Evolutionary conservation across 2,888 invertebrate genomes (phyloP).

Genomic region (Crepidodera aurea): DNA sequence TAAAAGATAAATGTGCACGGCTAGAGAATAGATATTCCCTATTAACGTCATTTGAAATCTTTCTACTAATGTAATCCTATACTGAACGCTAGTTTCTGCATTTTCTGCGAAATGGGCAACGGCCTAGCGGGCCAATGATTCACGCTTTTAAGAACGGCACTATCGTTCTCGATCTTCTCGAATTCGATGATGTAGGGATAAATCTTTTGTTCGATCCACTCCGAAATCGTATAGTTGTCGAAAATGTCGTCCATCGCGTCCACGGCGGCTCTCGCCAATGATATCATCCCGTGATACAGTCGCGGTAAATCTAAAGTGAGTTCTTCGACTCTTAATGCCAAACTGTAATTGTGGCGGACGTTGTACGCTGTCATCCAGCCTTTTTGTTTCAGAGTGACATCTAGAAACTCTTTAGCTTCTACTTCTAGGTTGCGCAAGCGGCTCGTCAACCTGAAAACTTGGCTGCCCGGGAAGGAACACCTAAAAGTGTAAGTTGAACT

Average conservation of each 20-base stretch:
- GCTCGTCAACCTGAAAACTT: conserved; percentile 63
- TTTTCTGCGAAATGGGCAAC: conserved; percentile 63
- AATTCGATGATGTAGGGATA: conserved; percentile 66
- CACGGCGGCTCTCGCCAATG: conserved; percentile 65
- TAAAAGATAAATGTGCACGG: too few relatives aligned
- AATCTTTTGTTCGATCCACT: conserved; percentile 74
- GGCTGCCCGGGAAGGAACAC: conserved; percentile 72
- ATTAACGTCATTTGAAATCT: neutral
- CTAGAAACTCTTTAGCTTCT: conserved; percentile 60
- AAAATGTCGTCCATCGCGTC: conserved; percentile 68
- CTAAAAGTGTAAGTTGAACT: neutral
- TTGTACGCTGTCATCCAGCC: conserved; percentile 79
- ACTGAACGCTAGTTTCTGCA: conserved; percentile 61
- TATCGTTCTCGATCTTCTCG: conserved; percentile 66
- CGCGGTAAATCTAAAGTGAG: conserved; percentile 66
- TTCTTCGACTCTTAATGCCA: conserved; percentile 72
- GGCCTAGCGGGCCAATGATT: conserved; percentile 70
- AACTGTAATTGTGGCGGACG: conserved; percentile 72
- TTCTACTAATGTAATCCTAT: conserved; percentile 31
- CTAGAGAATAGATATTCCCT: neutral
- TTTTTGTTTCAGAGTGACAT: conserved; percentile 54
- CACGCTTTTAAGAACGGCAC: conserved; percentile 63
- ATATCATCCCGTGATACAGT: conserved; percentile 67
- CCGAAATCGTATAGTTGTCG: conserved; percentile 68
- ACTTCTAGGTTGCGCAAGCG: conserved; percentile 59